Evolutionary conservation across 1,140 invertebrate species (phyloP).

Genomic region (Leptonema lineaticorne): DNA sequence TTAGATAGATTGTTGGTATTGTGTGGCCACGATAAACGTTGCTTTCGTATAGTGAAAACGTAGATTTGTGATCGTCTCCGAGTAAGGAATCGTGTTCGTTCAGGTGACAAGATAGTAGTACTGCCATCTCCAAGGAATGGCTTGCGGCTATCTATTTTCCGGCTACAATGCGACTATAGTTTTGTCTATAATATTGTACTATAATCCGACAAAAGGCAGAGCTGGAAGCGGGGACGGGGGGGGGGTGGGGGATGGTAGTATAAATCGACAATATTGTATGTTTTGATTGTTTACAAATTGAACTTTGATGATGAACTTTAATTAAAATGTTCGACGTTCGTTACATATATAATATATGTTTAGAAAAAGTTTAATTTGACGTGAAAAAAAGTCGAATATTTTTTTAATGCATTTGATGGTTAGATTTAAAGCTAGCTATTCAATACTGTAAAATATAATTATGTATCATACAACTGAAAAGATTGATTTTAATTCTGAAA

Average conservation of each 20-base stretch:
- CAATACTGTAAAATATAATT: too few relatives aligned
- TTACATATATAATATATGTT: not conserved
- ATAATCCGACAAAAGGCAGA: not conserved
- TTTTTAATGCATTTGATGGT: too few relatives aligned
- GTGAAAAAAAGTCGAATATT: too few relatives aligned
- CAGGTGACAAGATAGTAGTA: slow-evolving; percentile 23
- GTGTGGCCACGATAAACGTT: too few relatives aligned
- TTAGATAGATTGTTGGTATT: slow-evolving; percentile 23
- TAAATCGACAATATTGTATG: not conserved
- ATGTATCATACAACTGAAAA: too few relatives aligned
- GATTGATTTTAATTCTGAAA: too few relatives aligned
- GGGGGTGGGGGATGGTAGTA: not conserved
- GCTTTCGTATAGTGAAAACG: not conserved
- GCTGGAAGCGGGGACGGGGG: not conserved
- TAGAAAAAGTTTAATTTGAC: too few relatives aligned
- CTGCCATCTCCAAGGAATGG: slow-evolving; percentile 27
- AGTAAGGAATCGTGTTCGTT: slow-evolving; percentile 27
- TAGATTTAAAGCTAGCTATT: too few relatives aligned
- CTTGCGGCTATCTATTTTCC: slow-evolving; percentile 5
- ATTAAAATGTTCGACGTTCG: not conserved
- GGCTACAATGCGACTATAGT: not conserved
- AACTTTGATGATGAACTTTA: not conserved
- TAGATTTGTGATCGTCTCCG: slow-evolving; percentile 13
- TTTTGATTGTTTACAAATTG: not conserved
- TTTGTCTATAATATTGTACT: not conserved